Base-by-base conservation (phyloP, 2,113 vertebrate species). In the Heliornis fulica region DNA sequence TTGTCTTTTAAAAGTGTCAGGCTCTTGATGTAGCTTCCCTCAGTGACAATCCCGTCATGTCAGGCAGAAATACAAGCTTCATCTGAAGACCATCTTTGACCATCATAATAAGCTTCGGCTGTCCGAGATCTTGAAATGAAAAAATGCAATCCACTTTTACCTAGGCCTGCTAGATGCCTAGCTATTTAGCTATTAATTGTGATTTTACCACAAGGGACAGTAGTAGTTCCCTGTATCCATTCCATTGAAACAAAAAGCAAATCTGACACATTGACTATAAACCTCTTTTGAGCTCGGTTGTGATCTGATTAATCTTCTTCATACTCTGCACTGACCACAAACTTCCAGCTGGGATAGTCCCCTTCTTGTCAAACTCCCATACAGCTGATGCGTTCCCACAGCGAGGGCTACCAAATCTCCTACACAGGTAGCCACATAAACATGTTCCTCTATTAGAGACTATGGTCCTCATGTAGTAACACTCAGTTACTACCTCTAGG, bases 171-270 rank as follows among this genome's bases (percentile, higher is more conserved):
- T 77, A 85, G 63, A 72, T 41, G 34, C 22, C 36, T 40, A n/a
- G 53, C 34, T 91, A 36, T 86, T 93, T 84, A 57, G 64, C 46
- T 84, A 54, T 89, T 78, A 59, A 29, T 57, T 70, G 20, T 46
- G 50, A 87, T 85, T 93, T 91, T 74, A 85, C 53, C 74, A 41
- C 63, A 43, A 72, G 50, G 34, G 43, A 91, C 32, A 45, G 11
- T 29, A 66, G 59, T 70, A 31, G 59, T 38, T 85, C 64, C 64
- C 48, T 65, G 18, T 63, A 59, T 50, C 54, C 45, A 56, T 92
- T 89, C 64, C 56, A 84, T 63, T 81, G 82, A 94, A 96, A 70
- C 64, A 87, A 92, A 90, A 46, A 83, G 89, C 90, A 94, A 91
- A 91, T 82, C 36, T 71, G 77, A 89, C 56, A 66, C 36, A 82